Conservation (phyloP, 2,797 vertebrate species). For the Eulemur albifrons region DNA sequence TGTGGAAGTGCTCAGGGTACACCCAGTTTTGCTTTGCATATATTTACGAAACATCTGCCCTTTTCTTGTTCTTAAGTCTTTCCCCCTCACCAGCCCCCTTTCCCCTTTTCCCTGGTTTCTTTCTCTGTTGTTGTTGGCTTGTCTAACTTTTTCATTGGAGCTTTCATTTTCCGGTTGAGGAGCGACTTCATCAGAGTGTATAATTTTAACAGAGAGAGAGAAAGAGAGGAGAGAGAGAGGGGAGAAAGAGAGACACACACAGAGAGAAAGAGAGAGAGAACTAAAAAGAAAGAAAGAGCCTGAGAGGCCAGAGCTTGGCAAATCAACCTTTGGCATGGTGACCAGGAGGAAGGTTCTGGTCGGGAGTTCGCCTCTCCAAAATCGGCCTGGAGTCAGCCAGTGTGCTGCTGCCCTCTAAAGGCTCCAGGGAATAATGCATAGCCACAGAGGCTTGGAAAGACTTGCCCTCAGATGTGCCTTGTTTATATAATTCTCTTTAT, state of each 20-base stretch:
- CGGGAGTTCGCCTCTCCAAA: conserved; percentile 19
- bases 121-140: conserved; percentile 71
- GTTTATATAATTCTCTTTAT: conserved; percentile 72
- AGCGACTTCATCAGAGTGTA: conserved; percentile 59
- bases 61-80: conserved; percentile 68
- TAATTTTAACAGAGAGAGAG: conserved; percentile 70
- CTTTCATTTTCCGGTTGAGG: conserved; percentile 69
- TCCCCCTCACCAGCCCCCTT: conserved; percentile 58
- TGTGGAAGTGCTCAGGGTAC: conserved; percentile 56
- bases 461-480: conserved; percentile 59
- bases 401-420: conserved; percentile 83
- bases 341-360: conserved; percentile 77
- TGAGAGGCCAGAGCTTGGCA: conserved; percentile 72
- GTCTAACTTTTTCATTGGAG: conserved; percentile 62
- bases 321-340: conserved; percentile 79
- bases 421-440: conserved; percentile 56
- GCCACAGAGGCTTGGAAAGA: not conserved
- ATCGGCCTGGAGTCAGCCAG: conserved; percentile 23
- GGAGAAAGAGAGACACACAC: not conserved
- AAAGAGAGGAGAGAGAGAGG: not conserved
- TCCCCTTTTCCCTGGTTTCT: conserved; percentile 65
- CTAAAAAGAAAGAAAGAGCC: conserved; percentile 58
- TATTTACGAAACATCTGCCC: conserved; percentile 77
- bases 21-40: conserved; percentile 79
- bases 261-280: not conserved